Evolutionary conservation across 2,113 vertebrate genomes (phyloP).

Genomic region (Pachycephala philippinensis): DNA sequence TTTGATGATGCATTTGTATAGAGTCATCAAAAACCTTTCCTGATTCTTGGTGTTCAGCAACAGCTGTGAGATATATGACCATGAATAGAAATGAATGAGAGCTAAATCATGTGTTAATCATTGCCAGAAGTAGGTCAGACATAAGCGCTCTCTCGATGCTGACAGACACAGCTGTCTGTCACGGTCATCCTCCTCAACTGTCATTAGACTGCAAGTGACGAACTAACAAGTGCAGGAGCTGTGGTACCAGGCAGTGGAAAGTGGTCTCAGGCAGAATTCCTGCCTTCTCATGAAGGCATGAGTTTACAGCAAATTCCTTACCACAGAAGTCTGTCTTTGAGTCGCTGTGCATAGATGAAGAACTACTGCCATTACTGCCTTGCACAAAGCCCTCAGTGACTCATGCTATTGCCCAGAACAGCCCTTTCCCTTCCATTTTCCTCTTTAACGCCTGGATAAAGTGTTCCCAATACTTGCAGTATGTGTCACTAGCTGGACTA

Average conservation of each 20-base stretch:
- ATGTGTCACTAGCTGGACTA: background rate
- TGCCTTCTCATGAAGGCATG: background rate
- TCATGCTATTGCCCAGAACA: background rate
- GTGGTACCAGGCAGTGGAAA: background rate
- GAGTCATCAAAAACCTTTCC: slow-evolving; percentile 16
- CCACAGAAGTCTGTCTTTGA: background rate
- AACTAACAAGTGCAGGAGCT: slow-evolving; percentile 33
- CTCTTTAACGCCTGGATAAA: background rate
- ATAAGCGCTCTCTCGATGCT: slow-evolving; percentile 38
- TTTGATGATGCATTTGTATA: background rate
- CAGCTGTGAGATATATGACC: slow-evolving; percentile 26
- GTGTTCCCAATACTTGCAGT: background rate
- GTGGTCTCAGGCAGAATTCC: background rate
- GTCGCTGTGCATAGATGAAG: background rate
- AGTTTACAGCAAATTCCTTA: background rate
- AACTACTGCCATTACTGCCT: background rate
- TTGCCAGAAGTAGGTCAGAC: slow-evolving; percentile 58
- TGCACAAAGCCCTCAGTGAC: background rate
- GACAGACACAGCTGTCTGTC: slow-evolving; percentile 30
- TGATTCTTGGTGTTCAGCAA: background rate
- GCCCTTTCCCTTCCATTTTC: background rate
- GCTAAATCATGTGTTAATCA: slow-evolving; percentile 58
- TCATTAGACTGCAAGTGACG: background rate
- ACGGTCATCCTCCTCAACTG: slow-evolving; percentile 5
- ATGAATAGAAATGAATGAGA: slow-evolving; percentile 47